Conservation (phyloP, 2,888 invertebrate species). For the Pardosa pseudoannulata region DNA sequence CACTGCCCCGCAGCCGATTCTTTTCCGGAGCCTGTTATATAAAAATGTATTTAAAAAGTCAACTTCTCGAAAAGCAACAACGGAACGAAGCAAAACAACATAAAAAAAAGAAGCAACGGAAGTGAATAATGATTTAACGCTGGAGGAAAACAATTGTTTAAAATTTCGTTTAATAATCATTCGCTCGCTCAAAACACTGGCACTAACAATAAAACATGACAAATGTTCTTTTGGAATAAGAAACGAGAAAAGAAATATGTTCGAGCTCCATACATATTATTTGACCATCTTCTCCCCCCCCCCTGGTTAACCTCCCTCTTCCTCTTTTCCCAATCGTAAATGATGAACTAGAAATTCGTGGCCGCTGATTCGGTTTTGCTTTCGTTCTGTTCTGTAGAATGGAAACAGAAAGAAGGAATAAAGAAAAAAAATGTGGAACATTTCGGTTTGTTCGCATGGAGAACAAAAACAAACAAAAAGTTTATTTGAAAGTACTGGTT, state of each 20-base stretch:
- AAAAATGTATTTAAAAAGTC: no score
- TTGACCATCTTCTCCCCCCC: neutral
- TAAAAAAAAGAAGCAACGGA: neutral
- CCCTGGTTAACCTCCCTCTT: neutral
- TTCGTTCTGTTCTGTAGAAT: neutral
- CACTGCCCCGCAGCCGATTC: no score
- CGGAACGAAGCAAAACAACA: no score
- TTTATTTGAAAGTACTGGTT: no score
- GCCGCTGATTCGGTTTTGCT: neutral
- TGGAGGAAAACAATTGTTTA: neutral
- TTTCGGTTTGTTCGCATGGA: no score
- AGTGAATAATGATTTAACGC: neutral
- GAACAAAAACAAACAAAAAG: no score
- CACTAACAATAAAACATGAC: neutral
- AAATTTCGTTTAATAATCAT: constrained; percentile 2
- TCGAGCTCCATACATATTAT: neutral
- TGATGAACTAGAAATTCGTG: neutral
- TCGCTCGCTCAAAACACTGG: neutral
- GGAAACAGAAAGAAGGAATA: neutral
- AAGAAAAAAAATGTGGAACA: no score
- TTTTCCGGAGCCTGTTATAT: no score
- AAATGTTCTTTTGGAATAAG: neutral
- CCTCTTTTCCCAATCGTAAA: neutral
- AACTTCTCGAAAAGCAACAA: neutral
- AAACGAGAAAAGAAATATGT: constrained; percentile 1